Evolutionary conservation across 2,797 vertebrate genomes (phyloP).

Genomic region (Hippocampus kuda): DNA sequence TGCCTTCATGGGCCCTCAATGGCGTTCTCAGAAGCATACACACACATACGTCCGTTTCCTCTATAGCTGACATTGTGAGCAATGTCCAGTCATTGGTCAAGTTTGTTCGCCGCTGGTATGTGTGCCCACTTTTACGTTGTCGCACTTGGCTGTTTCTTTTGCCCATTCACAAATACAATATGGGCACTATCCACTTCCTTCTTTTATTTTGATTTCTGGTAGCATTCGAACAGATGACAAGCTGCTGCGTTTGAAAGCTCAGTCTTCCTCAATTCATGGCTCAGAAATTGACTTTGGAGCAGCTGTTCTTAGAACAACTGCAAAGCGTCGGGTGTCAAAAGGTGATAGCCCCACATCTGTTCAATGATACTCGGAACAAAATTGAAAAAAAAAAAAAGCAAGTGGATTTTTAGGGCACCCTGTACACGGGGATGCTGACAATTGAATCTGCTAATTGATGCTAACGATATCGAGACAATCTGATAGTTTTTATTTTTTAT

Average conservation of each 20-base stretch:
- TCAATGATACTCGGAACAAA: background rate
- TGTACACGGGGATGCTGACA: slow-evolving; percentile 22
- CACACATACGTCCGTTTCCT: slow-evolving; percentile 33
- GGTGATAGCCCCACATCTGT: background rate
- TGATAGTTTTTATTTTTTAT: slow-evolving; percentile 11
- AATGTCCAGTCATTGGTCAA: slow-evolving; percentile 60
- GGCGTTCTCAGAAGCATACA: slow-evolving; percentile 27
- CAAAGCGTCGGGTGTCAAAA: background rate
- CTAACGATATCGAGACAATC: slow-evolving; percentile 49
- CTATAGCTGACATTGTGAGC: slow-evolving; percentile 53
- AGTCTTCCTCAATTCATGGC: background rate
- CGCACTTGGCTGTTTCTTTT: slow-evolving; percentile 40
- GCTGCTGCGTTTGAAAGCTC: background rate
- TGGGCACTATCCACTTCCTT: background rate
- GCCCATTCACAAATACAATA: slow-evolving; percentile 40
- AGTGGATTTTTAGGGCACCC: background rate
- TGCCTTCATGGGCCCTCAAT: slow-evolving; percentile 38
- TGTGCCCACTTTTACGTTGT: slow-evolving; percentile 48
- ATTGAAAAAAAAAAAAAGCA: background rate
- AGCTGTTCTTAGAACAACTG: too few relatives aligned
- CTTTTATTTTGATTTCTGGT: background rate
- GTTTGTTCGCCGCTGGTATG: slow-evolving; percentile 63
- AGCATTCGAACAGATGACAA: background rate
- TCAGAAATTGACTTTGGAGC: too few relatives aligned
- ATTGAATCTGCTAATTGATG: slow-evolving; percentile 17